Conservation (phyloP, 2,888 invertebrate species). For the Elgonia sp. region DNA sequence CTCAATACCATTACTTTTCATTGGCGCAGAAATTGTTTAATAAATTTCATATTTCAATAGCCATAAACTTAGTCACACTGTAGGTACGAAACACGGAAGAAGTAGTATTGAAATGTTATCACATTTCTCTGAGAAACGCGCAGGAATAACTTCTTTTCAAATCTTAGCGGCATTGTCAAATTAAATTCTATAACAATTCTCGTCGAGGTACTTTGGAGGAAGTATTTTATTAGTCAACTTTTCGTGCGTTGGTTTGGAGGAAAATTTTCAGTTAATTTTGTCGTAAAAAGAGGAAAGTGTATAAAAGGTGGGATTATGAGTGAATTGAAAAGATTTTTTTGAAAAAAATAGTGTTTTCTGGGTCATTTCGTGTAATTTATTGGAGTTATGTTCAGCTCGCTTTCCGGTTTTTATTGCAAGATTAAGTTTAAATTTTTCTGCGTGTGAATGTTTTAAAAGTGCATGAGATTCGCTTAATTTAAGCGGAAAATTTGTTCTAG, state of each 20-base stretch:
- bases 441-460: not conserved
- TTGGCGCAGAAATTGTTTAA: too few species aligned
- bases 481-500: slow-evolving; percentile 14
- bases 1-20: not conserved
- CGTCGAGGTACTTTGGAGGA: not conserved
- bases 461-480: slow-evolving; percentile 16
- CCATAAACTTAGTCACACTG: not conserved
- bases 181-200: slow-evolving; percentile 2
- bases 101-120: not conserved
- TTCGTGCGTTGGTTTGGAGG: not conserved
- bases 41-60: too few species aligned
- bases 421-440: too few species aligned
- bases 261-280: too few species aligned
- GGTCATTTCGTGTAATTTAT: too few species aligned
- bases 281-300: too few species aligned
- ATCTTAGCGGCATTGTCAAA: not conserved
- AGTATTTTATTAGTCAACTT: slow-evolving; percentile 8
- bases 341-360: too few species aligned
- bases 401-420: too few species aligned
- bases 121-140: too few species aligned
- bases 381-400: too few species aligned
- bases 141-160: not conserved
- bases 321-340: too few species aligned
- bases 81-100: not conserved
- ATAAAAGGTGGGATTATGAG: too few species aligned